These are phyloP conservation scores for Chrysomela aeneicollis DNA, from an alignment of 2,888 invertebrate genomes.

Conservation along the genomic window DNA sequence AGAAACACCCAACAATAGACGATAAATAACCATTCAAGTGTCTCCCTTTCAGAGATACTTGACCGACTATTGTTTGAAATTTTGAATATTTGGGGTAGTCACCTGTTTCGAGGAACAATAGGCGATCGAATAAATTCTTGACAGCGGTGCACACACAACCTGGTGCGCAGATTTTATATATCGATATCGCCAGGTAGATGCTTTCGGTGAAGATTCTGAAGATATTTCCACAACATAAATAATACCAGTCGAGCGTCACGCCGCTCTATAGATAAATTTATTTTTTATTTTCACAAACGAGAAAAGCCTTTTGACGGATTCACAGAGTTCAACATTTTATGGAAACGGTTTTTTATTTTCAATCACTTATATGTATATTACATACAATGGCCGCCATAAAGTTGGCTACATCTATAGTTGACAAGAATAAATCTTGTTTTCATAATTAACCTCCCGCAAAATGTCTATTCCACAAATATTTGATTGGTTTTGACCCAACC, in stretches of 20 bases:
- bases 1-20: constrained; percentile 33
- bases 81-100: constrained; percentile 37
- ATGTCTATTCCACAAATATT: no score
- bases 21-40: constrained; percentile 36
- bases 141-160: constrained; percentile 31
- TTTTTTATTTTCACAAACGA: neutral
- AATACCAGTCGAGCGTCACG: constrained; percentile 16
- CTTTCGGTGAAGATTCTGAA: constrained; percentile 16
- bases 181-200: constrained; percentile 32
- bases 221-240: constrained; percentile 20
- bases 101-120: constrained; percentile 36
- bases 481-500: no score
- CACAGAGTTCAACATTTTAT: no score
- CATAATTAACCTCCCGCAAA: no score
- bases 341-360: no score
- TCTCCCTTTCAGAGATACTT: constrained; percentile 33
- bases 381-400: no score
- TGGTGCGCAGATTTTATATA: constrained; percentile 33
- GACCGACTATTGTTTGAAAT: constrained; percentile 37
- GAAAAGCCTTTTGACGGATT: no score
- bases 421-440: no score
- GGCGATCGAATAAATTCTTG: constrained; percentile 36
- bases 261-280: neutral
- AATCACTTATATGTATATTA: no score
- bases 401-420: no score